Percentiles rank a stretch among this genome's conserved stretches.
These are phyloP conservation scores for Rhingia campestris DNA, from an alignment of 2,888 invertebrate genomes.

Conservation along the genomic window DNA sequence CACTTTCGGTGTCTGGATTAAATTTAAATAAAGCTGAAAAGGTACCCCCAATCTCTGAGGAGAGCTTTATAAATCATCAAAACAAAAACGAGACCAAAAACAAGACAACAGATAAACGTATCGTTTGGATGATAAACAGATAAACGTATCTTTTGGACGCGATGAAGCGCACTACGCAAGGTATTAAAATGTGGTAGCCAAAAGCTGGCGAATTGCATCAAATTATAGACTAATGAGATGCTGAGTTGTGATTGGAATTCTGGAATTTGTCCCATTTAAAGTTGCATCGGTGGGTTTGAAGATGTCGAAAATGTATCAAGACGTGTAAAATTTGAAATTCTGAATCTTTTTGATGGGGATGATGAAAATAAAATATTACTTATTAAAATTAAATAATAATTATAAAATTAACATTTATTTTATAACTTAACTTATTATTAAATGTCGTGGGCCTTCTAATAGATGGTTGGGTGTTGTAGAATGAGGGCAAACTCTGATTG, in stretches of 20 bases:
- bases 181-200: not conserved
- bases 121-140: too few species aligned
- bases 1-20: constrained; percentile 68
- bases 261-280: constrained; percentile 63
- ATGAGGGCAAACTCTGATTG: too few species aligned
- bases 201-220: constrained; percentile 9
- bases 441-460: too few species aligned
- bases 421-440: too few species aligned
- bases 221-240: constrained; percentile 11
- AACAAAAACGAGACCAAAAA: constrained; percentile 14
- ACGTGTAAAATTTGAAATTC: not conserved
- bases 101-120: not conserved
- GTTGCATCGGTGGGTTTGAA: constrained; percentile 49
- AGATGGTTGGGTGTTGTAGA: too few species aligned
- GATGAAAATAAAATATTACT: too few species aligned
- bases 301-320: not conserved
- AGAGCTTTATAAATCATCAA: not conserved
- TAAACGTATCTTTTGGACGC: constrained; percentile 33
- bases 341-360: too few species aligned
- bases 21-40: constrained; percentile 62
- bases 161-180: constrained; percentile 22
- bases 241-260: constrained; percentile 10
- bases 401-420: too few species aligned
- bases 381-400: too few species aligned
- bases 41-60: constrained; percentile 11